Conservation (phyloP, 2,113 vertebrate genomes). For the Forbesichthys agassizii region DNA sequence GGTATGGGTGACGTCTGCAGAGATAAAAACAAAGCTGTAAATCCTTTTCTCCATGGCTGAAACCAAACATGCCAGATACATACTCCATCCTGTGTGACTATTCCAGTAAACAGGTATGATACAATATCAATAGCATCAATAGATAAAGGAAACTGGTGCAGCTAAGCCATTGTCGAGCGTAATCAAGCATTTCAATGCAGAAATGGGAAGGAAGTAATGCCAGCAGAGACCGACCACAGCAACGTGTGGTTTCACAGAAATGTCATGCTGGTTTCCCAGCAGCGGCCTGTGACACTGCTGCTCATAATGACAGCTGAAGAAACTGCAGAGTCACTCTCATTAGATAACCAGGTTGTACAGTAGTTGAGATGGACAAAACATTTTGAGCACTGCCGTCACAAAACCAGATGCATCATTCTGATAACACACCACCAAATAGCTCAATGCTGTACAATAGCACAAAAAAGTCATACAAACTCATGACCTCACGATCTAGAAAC, state of each 20-base stretch:
- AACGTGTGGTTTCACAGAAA: conserved; percentile 39
- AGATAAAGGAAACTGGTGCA: conserved; percentile 52
- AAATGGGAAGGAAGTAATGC: conserved; percentile 64
- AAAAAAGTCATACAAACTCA: background rate
- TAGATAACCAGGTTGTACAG: conserved; percentile 47
- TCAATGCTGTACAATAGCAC: conserved; percentile 31
- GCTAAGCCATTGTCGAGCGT: conserved; percentile 19
- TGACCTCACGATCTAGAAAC: background rate
- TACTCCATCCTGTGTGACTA: background rate
- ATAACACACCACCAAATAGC: conserved; percentile 56
- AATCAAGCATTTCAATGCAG: conserved; percentile 27
- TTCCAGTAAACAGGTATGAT: conserved; percentile 67
- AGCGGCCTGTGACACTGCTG: background rate
- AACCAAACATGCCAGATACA: conserved; percentile 30
- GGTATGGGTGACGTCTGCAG: conserved; percentile 13
- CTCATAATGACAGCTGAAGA: background rate
- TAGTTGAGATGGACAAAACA: conserved; percentile 32
- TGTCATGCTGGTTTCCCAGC: conserved; percentile 16
- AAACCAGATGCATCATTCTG: conserved; percentile 42
- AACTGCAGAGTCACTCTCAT: conserved; percentile 29
- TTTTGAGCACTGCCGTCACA: conserved; percentile 28
- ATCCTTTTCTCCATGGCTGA: conserved; percentile 34
- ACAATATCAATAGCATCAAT: conserved; percentile 17
- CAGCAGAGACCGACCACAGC: conserved; percentile 32
- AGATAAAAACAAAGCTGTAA: conserved; percentile 57